Percentiles rank a stretch among this genome's conserved stretches.
phyloP scores from a whole-genome alignment of 2,797 vertebrate genomes.

The Eremophila alpestris region DNA sequence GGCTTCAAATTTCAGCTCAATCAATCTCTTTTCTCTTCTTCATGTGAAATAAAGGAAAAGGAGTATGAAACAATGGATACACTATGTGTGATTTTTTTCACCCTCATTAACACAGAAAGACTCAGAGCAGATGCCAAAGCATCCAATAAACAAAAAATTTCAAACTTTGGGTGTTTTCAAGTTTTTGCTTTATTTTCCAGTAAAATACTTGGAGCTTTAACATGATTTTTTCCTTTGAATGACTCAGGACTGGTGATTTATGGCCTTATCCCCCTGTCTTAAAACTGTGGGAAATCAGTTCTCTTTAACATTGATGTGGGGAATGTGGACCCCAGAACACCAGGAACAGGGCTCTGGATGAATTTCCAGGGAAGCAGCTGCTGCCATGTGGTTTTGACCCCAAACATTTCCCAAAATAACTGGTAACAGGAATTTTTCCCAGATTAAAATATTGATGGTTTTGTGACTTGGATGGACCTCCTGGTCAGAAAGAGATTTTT shows the following conservation, averaged over 20 bases:
- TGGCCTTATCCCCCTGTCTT: neutral
- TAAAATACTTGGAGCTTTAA: neutral
- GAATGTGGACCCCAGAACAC: neutral
- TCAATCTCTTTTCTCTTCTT: constrained; percentile 38
- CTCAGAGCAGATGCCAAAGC: neutral
- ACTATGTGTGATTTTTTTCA: neutral
- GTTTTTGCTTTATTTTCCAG: neutral
- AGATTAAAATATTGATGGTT: neutral
- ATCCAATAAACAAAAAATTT: neutral
- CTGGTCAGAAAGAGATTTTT: neutral
- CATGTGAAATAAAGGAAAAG: constrained; percentile 56
- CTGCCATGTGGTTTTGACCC: neutral
- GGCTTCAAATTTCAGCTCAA: constrained; percentile 62
- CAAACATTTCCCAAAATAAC: neutral
- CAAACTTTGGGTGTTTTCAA: neutral
- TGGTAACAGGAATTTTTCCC: neutral
- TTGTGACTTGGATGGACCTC: neutral
- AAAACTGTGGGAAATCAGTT: neutral
- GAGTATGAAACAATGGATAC: neutral
- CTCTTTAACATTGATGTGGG: neutral
- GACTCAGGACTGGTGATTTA: neutral
- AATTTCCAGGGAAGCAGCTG: neutral
- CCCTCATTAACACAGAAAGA: constrained; percentile 12
- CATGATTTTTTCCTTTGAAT: neutral
- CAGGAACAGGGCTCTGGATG: neutral